Conservation (phyloP, 2,113 vertebrate species). For the Oceanites oceanicus region DNA sequence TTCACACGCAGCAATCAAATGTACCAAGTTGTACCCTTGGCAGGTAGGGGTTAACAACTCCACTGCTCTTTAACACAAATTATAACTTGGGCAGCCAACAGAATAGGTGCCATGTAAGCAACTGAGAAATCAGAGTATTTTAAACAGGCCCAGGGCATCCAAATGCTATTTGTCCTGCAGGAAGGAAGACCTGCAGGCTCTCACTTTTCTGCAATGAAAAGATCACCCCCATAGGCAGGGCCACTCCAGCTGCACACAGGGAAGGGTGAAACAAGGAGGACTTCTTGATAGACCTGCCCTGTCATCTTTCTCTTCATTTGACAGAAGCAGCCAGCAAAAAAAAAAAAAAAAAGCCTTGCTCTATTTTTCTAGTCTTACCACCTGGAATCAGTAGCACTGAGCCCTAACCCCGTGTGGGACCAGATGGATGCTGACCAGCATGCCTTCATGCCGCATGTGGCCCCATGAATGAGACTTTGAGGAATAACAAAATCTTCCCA, state of each 20-base stretch:
- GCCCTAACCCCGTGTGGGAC: accelerated
- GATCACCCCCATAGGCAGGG: background rate
- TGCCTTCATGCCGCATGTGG: accelerated
- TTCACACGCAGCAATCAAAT: background rate
- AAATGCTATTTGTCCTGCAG: background rate
- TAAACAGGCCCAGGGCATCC: background rate
- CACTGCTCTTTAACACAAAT: background rate
- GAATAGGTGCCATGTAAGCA: background rate
- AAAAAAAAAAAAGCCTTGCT: background rate
- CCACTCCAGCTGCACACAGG: background rate
- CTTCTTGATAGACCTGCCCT: background rate
- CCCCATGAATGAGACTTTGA: background rate
- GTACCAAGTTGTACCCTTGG: background rate
- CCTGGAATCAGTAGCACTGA: background rate
- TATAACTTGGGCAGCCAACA: background rate
- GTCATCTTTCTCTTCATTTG: background rate
- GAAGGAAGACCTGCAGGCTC: background rate
- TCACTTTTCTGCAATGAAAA: background rate
- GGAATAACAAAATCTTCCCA: background rate
- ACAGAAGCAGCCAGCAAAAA: background rate
- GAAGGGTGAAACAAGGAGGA: background rate
- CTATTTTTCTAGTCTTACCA: background rate
- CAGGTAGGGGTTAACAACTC: background rate
- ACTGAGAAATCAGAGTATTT: background rate
- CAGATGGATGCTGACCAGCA: background rate